Conservation (phyloP, 2,888 invertebrate genomes). For the Caenorhabditis sp. region DNA sequence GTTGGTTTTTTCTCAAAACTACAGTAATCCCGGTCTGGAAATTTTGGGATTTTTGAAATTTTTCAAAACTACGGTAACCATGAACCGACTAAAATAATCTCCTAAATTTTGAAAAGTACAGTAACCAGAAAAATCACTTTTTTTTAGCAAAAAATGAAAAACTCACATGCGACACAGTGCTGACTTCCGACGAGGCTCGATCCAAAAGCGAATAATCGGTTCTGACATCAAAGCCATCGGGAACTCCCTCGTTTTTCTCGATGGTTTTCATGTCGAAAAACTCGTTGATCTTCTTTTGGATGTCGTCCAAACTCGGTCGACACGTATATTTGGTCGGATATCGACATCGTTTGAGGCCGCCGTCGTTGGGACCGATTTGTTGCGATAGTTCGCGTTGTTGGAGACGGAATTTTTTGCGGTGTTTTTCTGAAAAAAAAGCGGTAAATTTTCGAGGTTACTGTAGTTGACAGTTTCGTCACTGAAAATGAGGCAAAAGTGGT, state of each 20-base stretch:
- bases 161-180: neutral
- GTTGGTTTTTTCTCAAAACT: no score
- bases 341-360: neutral
- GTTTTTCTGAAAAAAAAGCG: slow-evolving; percentile 8
- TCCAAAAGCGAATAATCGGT: slow-evolving; percentile 4
- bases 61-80: no score
- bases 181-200: slow-evolving; percentile 3
- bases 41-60: no score
- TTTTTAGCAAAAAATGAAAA: neutral
- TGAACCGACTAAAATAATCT: no score
- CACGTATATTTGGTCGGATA: slow-evolving; percentile 25
- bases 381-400: slow-evolving; percentile 11
- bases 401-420: slow-evolving; percentile 1
- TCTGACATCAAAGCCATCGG: slow-evolving; percentile 7
- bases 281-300: slow-evolving; percentile 15
- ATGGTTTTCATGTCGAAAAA: slow-evolving; percentile 15
- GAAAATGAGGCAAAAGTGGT: no score
- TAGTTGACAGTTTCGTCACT: no score
- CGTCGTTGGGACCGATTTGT: neutral
- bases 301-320: slow-evolving; percentile 16
- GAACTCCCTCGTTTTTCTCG: slow-evolving; percentile 25
- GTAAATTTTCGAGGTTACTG: no score
- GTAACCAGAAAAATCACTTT: no score
- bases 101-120: no score
- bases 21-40: no score